These are phyloP conservation scores for Tinamus major DNA, from an alignment of 2,797 vertebrate species.

Conservation along the genomic window DNA sequence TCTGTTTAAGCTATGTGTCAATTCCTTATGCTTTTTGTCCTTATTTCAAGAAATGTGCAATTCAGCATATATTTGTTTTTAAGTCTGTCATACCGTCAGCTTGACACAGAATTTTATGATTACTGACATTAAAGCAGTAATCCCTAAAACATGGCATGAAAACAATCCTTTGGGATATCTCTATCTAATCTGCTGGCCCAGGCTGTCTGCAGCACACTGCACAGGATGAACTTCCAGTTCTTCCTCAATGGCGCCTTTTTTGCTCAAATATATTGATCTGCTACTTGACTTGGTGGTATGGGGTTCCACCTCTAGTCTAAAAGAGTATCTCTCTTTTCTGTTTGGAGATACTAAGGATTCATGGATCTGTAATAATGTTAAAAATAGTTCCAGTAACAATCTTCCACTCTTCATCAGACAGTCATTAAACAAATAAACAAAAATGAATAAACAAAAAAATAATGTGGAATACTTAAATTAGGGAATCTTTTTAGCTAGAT, in stretches of 20 bases:
- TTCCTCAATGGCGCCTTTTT: rapidly evolving
- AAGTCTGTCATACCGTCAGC: not conserved
- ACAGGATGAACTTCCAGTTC: not conserved
- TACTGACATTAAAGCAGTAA: not conserved
- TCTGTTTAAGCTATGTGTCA: not conserved
- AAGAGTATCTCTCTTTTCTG: not conserved
- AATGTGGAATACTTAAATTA: not conserved
- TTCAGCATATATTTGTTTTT: not conserved
- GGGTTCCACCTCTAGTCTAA: not conserved
- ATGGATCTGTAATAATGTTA: not conserved
- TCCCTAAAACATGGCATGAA: not conserved
- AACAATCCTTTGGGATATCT: not conserved
- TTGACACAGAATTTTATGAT: not conserved
- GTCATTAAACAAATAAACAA: not conserved
- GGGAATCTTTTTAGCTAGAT: not conserved
- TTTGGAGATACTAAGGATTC: not conserved
- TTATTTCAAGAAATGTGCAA: not conserved
- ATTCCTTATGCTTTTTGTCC: not conserved
- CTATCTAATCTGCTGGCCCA: not conserved
- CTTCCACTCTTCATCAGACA: not conserved
- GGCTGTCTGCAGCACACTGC: not conserved
- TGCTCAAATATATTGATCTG: rapidly evolving
- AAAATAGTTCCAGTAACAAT: not conserved
- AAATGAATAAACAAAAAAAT: not conserved
- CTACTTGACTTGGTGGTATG: not conserved